phyloP scores from a whole-genome alignment of 1,140 invertebrate species.

The Brachionus rotundiformis region DNA sequence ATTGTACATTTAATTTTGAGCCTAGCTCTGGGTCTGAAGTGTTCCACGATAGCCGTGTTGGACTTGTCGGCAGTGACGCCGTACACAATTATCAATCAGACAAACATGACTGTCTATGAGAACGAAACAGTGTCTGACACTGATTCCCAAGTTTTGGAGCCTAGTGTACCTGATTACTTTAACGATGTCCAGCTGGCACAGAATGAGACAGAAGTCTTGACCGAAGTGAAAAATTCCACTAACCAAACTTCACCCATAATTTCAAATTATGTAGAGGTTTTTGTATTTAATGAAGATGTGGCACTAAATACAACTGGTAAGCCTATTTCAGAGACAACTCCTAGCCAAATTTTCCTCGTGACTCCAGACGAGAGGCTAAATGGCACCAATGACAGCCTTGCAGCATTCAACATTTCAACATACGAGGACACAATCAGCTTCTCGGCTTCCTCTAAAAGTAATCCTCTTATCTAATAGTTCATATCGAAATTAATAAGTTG shows the following conservation, averaged over 20 bases:
- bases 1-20: background rate
- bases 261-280: conserved; percentile 23
- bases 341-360: background rate
- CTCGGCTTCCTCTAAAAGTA: background rate
- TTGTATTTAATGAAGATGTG: background rate
- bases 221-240: background rate
- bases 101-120: background rate
- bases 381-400: background rate
- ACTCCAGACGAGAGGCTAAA: background rate
- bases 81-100: conserved; percentile 38
- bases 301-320: background rate
- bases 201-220: background rate
- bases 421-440: conserved; percentile 8
- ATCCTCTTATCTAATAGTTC: background rate
- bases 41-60: background rate
- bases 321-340: background rate
- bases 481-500: background rate
- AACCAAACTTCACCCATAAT: conserved; percentile 5
- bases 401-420: conserved; percentile 5
- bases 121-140: conserved; percentile 14
- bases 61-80: conserved; percentile 25
- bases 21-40: background rate
- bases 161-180: background rate
- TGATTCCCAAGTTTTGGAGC: background rate
- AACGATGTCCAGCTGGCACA: background rate